Evolutionary conservation across 2,888 invertebrate species (phyloP).

Genomic region (Meliscaeva auricollis): DNA sequence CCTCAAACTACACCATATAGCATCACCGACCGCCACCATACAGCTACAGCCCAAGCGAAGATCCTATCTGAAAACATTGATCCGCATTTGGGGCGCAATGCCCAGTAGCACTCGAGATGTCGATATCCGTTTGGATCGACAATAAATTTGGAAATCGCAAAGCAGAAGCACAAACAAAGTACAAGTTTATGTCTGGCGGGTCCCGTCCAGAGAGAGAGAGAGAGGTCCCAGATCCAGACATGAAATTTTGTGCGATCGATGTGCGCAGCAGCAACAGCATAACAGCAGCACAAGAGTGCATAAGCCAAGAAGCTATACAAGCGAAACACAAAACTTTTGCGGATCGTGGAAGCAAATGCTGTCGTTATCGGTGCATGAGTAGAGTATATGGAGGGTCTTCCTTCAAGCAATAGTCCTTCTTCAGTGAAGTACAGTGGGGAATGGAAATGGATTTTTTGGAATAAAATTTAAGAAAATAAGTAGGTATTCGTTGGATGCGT

Average conservation of each 20-base stretch:
- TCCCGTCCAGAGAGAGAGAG: neutral
- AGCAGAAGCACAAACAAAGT: constrained; percentile 75
- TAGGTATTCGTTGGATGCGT: too few species aligned
- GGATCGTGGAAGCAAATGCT: constrained; percentile 61
- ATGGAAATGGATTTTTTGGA: neutral
- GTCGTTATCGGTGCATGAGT: constrained; percentile 68
- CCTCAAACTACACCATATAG: neutral
- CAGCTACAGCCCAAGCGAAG: constrained; percentile 22
- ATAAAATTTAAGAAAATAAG: neutral
- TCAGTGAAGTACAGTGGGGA: constrained; percentile 18
- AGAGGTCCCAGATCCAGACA: constrained; percentile 28
- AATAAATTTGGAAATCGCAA: constrained; percentile 79
- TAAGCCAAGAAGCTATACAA: constrained; percentile 69
- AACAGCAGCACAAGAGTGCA: constrained; percentile 22
- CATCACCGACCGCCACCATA: neutral
- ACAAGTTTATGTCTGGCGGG: constrained; percentile 52
- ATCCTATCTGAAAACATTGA: constrained; percentile 68
- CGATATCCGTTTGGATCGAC: constrained; percentile 79
- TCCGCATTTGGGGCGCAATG: constrained; percentile 77
- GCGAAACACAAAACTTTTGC: constrained; percentile 65
- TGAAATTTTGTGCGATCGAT: constrained; percentile 35
- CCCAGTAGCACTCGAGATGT: constrained; percentile 80
- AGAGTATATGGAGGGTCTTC: constrained; percentile 25
- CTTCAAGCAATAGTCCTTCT: neutral
- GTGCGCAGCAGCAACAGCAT: constrained; percentile 1